Percentiles rank a stretch among this genome's conserved stretches.
phyloP scores from a whole-genome alignment of 2,888 invertebrate genomes.

The Chrysodeixis includens region DNA sequence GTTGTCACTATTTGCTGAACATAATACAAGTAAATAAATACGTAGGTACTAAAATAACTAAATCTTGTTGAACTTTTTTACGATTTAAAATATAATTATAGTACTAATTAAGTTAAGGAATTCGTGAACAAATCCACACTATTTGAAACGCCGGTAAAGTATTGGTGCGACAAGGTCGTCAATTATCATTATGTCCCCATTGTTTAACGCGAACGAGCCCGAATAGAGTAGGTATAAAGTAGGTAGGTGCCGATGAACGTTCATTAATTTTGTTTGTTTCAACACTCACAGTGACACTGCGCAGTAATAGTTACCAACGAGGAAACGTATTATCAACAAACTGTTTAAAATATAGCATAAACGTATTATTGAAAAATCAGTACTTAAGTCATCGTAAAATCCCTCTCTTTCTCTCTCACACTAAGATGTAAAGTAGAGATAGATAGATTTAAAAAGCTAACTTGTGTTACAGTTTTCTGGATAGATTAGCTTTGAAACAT shows the following conservation, averaged over 20 bases:
- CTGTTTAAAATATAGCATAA: not conserved
- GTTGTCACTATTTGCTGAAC: too few species aligned
- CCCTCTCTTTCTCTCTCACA: too few species aligned
- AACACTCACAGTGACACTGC: conserved; percentile 18
- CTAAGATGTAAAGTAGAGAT: too few species aligned
- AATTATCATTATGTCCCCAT: conserved; percentile 65
- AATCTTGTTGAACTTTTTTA: too few species aligned
- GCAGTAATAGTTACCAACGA: not conserved
- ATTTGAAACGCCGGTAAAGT: conserved; percentile 26
- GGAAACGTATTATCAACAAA: conserved; percentile 1
- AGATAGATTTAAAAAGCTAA: too few species aligned
- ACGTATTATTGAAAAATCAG: too few species aligned
- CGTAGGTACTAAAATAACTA: too few species aligned
- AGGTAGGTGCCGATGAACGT: conserved; percentile 26
- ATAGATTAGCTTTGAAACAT: not conserved
- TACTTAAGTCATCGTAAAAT: too few species aligned
- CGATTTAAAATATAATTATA: too few species aligned
- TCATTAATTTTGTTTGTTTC: conserved; percentile 51
- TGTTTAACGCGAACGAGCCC: conserved; percentile 50
- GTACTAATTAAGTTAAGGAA: too few species aligned
- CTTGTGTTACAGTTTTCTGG: too few species aligned
- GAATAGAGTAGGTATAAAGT: conserved; percentile 22
- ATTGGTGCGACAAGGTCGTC: conserved; percentile 58
- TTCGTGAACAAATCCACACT: conserved; percentile 12
- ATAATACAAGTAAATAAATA: too few species aligned